phyloP scores from a whole-genome alignment of 2,888 invertebrate genomes.

The Neoitamus cyanurus region DNA sequence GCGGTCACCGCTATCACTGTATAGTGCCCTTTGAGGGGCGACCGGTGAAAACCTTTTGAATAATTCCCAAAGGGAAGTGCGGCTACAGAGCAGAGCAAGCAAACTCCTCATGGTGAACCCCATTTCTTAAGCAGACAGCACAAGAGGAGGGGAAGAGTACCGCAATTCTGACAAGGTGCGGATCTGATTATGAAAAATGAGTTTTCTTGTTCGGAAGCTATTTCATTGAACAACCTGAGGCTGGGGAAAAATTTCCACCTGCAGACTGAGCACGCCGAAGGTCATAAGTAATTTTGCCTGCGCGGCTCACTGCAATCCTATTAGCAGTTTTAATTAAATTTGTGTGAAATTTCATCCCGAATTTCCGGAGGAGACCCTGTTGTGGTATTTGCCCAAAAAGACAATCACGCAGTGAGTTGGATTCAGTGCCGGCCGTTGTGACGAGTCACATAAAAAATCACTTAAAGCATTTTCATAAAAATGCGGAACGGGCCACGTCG shows the following conservation, averaged over 20 bases:
- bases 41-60: background rate
- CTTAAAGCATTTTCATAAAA: background rate
- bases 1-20: background rate
- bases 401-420: background rate
- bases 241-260: background rate
- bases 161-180: background rate
- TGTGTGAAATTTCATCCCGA: background rate
- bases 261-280: no score
- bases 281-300: background rate
- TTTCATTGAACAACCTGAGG: background rate
- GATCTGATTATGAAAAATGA: background rate
- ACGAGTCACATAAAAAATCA: background rate
- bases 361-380: background rate
- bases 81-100: background rate
- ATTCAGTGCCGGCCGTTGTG: background rate
- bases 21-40: background rate
- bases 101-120: background rate
- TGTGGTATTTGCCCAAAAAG: background rate
- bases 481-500: background rate
- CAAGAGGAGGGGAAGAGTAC: background rate
- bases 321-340: conserved; percentile 1
- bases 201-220: background rate
- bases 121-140: background rate
- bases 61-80: background rate
- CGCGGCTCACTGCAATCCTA: background rate